These are phyloP conservation scores for Garra rufa DNA, from an alignment of 2,113 vertebrate genomes.

Conservation along the genomic window DNA sequence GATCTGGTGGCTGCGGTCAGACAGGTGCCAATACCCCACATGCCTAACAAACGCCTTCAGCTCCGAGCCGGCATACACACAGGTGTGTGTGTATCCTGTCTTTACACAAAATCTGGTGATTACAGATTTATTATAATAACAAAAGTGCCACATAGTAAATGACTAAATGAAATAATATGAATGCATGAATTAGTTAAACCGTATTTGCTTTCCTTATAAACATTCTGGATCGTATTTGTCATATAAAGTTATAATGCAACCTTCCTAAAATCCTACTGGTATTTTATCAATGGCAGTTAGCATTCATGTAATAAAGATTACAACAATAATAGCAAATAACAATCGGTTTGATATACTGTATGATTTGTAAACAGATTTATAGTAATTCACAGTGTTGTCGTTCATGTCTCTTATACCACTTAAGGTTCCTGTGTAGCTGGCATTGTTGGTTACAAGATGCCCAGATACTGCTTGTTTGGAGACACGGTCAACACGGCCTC, in stretches of 20 bases:
- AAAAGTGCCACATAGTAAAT: too few species aligned
- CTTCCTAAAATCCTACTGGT: background rate
- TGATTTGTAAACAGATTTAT: background rate
- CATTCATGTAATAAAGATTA: background rate
- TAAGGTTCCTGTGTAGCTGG: conserved; percentile 82
- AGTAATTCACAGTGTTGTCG: background rate
- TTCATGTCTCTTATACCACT: background rate
- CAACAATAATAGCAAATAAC: background rate
- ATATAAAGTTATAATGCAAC: background rate
- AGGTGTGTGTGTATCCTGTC: conserved; percentile 67
- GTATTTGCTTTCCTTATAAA: background rate
- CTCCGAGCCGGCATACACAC: conserved; percentile 88
- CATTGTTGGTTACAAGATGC: conserved; percentile 84
- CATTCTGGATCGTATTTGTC: background rate
- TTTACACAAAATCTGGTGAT: background rate
- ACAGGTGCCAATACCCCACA: conserved; percentile 85
- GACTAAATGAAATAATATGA: too few species aligned
- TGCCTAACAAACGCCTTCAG: conserved; percentile 80
- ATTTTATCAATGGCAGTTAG: background rate
- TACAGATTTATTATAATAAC: background rate
- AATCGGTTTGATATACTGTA: background rate
- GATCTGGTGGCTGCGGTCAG: conserved; percentile 86
- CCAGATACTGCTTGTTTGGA: conserved; percentile 82
- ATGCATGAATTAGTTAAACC: background rate
- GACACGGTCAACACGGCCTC: conserved; percentile 84